Percentiles rank a stretch among this genome's conserved stretches.
These are phyloP conservation scores for Epizoanthus scotinus DNA, from an alignment of 92 coral and sea anemone species.

Conservation along the genomic window DNA sequence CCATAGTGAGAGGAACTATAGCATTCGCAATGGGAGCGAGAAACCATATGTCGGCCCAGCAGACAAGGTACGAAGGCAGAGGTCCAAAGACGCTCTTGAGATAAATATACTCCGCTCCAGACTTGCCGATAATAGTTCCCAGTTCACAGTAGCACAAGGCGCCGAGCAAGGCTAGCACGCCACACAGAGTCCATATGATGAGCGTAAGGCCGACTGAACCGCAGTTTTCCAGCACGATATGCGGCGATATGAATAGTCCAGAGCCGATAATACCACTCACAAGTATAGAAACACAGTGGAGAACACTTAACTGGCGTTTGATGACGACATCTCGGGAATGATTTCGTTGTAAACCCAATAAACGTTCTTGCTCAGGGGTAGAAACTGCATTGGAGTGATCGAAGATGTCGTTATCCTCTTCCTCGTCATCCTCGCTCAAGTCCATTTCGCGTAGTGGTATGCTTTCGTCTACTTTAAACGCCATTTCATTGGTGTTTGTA, in stretches of 20 bases:
- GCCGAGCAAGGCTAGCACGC: neutral
- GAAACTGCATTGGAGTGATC: neutral
- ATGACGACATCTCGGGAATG: neutral
- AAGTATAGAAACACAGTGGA: conserved; percentile 8
- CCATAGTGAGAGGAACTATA: conserved; percentile 8
- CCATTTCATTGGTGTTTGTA: neutral
- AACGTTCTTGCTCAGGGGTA: neutral
- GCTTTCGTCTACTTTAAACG: neutral
- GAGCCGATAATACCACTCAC: conserved; percentile 11
- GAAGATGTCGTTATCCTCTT: neutral
- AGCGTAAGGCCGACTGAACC: conserved; percentile 7
- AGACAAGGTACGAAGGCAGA: neutral
- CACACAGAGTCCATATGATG: neutral
- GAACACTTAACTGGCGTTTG: neutral
- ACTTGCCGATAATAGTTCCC: conserved; percentile 7
- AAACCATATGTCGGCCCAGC: conserved; percentile 9
- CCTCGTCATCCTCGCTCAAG: neutral
- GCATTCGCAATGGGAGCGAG: neutral
- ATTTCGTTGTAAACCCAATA: neutral
- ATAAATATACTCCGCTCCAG: conserved; percentile 13
- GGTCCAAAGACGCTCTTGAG: conserved; percentile 12
- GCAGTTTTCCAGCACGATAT: conserved; percentile 5
- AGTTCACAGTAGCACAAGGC: conserved; percentile 20
- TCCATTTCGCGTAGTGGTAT: neutral
- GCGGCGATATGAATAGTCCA: conserved; percentile 8